phyloP scores from a whole-genome alignment of 2,888 invertebrate genomes.

The Ophion slaviceki region DNA sequence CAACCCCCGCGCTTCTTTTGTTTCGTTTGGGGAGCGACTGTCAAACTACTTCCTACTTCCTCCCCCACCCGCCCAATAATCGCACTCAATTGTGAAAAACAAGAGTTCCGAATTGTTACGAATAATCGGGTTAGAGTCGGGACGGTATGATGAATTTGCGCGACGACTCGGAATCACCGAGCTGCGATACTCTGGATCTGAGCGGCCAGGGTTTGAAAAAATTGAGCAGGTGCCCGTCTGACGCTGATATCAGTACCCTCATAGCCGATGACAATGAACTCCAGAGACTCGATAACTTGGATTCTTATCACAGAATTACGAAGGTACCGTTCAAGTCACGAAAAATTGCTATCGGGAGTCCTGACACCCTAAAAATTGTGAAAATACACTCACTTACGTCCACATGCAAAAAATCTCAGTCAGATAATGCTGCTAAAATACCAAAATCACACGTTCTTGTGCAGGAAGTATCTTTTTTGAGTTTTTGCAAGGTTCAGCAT shows the following conservation, averaged over 20 bases:
- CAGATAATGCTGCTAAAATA: not conserved
- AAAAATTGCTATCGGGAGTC: not conserved
- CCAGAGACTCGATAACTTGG: slow-evolving; percentile 94
- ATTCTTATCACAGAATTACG: slow-evolving; percentile 91
- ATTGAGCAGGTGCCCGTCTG: slow-evolving; percentile 89
- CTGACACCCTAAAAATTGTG: not conserved
- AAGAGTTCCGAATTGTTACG: slow-evolving; percentile 32
- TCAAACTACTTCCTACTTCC: slow-evolving; percentile 39
- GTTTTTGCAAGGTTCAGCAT: not conserved
- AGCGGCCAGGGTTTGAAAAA: slow-evolving; percentile 92
- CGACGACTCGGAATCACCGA: slow-evolving; percentile 74
- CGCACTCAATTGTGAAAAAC: slow-evolving; percentile 31
- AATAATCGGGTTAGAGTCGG: not conserved
- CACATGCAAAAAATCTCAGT: not conserved
- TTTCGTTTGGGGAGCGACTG: slow-evolving; percentile 50
- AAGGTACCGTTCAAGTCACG: slow-evolving; percentile 86
- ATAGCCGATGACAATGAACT: slow-evolving; percentile 94
- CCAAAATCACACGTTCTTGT: not conserved
- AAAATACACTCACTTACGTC: not conserved
- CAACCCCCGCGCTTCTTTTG: slow-evolving; percentile 9
- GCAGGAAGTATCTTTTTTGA: not conserved
- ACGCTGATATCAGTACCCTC: slow-evolving; percentile 89
- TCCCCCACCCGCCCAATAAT: slow-evolving; percentile 15
- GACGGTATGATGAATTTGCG: slow-evolving; percentile 63
- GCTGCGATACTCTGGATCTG: slow-evolving; percentile 88